These are phyloP conservation scores for Thumatha senex DNA, from an alignment of 2,888 invertebrate species.

Conservation along the genomic window DNA sequence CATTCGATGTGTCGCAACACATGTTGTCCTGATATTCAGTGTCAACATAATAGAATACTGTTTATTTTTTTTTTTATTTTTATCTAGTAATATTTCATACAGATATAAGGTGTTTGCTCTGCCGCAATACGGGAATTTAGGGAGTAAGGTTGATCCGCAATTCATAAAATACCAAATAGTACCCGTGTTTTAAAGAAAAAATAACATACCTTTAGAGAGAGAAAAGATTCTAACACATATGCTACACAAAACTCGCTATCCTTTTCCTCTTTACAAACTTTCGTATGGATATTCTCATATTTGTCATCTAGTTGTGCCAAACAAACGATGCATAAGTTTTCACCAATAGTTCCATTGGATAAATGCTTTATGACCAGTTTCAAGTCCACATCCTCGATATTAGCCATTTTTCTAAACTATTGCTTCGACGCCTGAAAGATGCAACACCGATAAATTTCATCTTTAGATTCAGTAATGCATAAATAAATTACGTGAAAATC, in stretches of 20 bases:
- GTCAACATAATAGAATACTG: too few relatives aligned
- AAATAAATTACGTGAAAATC: background rate
- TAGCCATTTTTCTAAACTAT: conserved; percentile 46
- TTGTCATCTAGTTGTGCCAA: conserved; percentile 49
- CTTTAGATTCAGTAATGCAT: background rate
- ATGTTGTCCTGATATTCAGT: too few relatives aligned
- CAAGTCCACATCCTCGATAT: conserved; percentile 50
- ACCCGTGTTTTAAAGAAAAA: background rate
- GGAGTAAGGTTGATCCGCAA: background rate
- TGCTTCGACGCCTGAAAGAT: conserved; percentile 21
- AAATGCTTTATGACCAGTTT: conserved; percentile 63
- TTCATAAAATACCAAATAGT: background rate
- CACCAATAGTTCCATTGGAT: conserved; percentile 59
- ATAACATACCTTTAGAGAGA: conserved; percentile 48
- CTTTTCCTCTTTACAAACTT: conserved; percentile 57
- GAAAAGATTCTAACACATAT: conserved; percentile 56
- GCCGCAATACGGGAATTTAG: too few relatives aligned
- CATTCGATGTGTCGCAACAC: too few relatives aligned
- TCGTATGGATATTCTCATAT: conserved; percentile 65
- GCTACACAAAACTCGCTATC: conserved; percentile 65
- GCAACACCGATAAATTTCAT: conserved; percentile 20
- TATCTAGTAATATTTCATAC: too few relatives aligned
- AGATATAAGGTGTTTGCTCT: too few relatives aligned
- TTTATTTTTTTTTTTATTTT: too few relatives aligned
- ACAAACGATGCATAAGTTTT: conserved; percentile 66